A percentile compares a stretch with the other conserved stretches of the same genome.
These are phyloP conservation scores for Megaceryle torquata DNA, from an alignment of 2,113 vertebrate species.

Conservation along the genomic window DNA sequence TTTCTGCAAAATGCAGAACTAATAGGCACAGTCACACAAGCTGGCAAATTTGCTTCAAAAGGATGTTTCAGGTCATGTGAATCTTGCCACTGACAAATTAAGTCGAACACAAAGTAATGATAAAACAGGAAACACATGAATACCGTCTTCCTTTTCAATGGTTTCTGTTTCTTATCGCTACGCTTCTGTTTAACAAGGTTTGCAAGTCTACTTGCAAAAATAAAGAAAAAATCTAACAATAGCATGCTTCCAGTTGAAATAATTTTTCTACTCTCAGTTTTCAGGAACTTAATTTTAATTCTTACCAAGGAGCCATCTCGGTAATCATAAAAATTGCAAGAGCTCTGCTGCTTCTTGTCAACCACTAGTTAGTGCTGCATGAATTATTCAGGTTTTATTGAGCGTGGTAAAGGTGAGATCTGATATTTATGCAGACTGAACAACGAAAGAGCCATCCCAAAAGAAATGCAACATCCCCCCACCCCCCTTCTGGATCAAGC, in stretches of 20 bases:
- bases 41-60: slow-evolving; percentile 25
- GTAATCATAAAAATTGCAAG: not conserved
- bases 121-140: slow-evolving; percentile 63
- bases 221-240: not conserved
- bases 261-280: not conserved
- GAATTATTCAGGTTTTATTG: not conserved
- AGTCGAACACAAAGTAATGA: not conserved
- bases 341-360: not conserved
- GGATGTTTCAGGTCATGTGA: slow-evolving; percentile 36
- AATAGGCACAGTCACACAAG: not conserved
- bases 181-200: not conserved
- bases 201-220: not conserved
- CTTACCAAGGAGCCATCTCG: not conserved
- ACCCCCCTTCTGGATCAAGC: not conserved
- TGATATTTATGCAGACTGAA: not conserved
- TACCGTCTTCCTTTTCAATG: slow-evolving; percentile 32
- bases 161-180: slow-evolving; percentile 5
- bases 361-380: not conserved
- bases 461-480: not conserved
- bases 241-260: not conserved
- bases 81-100: slow-evolving; percentile 6
- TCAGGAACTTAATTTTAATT: not conserved
- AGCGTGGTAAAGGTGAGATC: not conserved
- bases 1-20: slow-evolving; percentile 21
- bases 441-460: not conserved